Evolutionary conservation across 2,888 invertebrate genomes (phyloP), one percentile per base, ranked within the genome.

Genomic region (Standfussiana lucernea): DNA sequence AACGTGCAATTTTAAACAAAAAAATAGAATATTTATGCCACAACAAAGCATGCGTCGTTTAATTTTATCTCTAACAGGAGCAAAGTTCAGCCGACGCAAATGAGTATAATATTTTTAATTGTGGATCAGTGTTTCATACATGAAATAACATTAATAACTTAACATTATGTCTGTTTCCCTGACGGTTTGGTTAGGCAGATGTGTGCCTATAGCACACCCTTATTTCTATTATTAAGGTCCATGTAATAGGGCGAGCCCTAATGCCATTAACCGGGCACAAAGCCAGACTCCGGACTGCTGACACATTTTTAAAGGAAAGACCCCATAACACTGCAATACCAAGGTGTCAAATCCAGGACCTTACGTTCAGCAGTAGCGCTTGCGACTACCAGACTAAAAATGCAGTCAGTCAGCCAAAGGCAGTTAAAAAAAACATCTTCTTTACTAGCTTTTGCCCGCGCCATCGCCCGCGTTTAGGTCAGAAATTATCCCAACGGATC

Each of bases 111-210:
- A 75, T 50, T 37, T 35, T 32, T 75, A 62, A 72, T 76, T n/a
- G 62, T 59, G 10, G 2, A 24, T 13, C 13, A 37, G 13, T 74
- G 76, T 83, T 64, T 80, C 73, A 83, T 79, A 45, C 10, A n/a
- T 32, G 32, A 32, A 32, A 59, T 59, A 59, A 59, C 1, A n/a
- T 53, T n/a, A 53, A 53, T 53, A 6, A 53, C 5, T n/a, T 13
- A n/a, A n/a, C 11, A 53, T 53, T 4, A n/a, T 11, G 8, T 0
- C 59, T 21, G 21, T 32, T 32, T 8, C 18, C 59, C 32, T 21
- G 21, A 18, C 2, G 10, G 32, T 1, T 50, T 59, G 8, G 18
- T 13, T 53, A n/a, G 32, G 21, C 21, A 59, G 32, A n/a, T 0
- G 18, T 32, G 8, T 32, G 7, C 28, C 2, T 3, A 32, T 59